Base-by-base conservation (phyloP, 2,113 vertebrate genomes). In the Prietella phreatophila region DNA sequence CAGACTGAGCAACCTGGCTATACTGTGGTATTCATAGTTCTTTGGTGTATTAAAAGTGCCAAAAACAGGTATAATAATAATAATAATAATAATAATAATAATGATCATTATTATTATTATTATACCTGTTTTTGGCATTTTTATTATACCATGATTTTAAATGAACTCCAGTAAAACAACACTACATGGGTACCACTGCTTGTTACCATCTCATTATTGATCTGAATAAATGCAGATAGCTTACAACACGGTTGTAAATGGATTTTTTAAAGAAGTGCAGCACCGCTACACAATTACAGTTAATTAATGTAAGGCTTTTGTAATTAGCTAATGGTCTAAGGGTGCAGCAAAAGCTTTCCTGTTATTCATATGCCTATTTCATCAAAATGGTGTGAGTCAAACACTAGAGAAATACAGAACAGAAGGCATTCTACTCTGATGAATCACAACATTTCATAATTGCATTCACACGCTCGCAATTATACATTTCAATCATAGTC, bases 311-410 rank as follows among this genome's bases (percentile, higher is more conserved):
- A 81, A 81, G 79, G 53, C 53, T 36, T 80, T 55, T 81, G 55
- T 33, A 81, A 81, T 81, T 81, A 81, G 53, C 79, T 81, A 81
- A 81, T 81, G 79, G 79, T 81, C 79, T 81, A 81, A 81, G 79
- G 55, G 79, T 81, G 55, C 79, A 58, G 79, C 33, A 36, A 58
- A 81, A 58, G 79, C 19, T 17, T 36, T 81, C 53, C 79, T 81
- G 55, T 36, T 81, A 58, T 58, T 81, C 30, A 81, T 58, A 20
- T 81, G 55, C 79, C n/a, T 17, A 36, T 81, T 56, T 81, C n/a
- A 33, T 30, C 76, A 55, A 53, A 80, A 80, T 30, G n/a, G 14
- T 55, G 14, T 20, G 17, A 56, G 55, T 80, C 53, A 81, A 36
- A 58, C n/a, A 11, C n/a, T 22, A 19, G 30, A 58, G 79, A 81